A percentile compares a stretch with the other conserved stretches of the same genome.
phyloP scores from a whole-genome alignment of 2,113 vertebrate genomes.

The Hippocampus zosterae region DNA sequence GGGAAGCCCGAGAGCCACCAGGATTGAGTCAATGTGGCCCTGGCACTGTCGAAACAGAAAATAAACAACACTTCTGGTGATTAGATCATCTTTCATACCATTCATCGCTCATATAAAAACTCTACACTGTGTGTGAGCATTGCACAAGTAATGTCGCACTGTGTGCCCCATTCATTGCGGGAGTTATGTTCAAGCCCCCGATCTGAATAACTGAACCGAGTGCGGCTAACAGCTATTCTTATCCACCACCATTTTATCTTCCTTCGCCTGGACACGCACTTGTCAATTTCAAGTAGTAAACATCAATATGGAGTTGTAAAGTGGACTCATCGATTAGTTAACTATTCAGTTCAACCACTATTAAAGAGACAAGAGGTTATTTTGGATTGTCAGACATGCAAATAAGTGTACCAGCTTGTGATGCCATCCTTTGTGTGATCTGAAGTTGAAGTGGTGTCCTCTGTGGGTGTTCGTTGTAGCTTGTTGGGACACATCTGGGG shows the following conservation, averaged over 20 bases:
- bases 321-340: not conserved
- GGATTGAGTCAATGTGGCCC: slow-evolving; percentile 65
- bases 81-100: slow-evolving; percentile 33
- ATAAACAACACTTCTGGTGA: slow-evolving; percentile 68
- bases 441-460: slow-evolving; percentile 1
- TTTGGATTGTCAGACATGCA: not conserved
- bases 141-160: not conserved
- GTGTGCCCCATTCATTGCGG: too few relatives aligned
- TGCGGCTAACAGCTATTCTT: not conserved
- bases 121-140: not conserved
- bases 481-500: slow-evolving; percentile 66
- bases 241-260: not conserved
- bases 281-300: not conserved
- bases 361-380: not conserved
- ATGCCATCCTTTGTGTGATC: not conserved
- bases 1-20: slow-evolving; percentile 49
- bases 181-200: too few relatives aligned
- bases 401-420: not conserved
- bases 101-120: not conserved
- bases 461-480: slow-evolving; percentile 60
- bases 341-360: not conserved
- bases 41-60: slow-evolving; percentile 60
- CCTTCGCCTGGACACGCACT: not conserved
- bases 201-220: too few relatives aligned
- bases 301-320: not conserved